Evolutionary conservation across 2,797 vertebrate species (phyloP).

Genomic region (Chloroceryle amazona): DNA sequence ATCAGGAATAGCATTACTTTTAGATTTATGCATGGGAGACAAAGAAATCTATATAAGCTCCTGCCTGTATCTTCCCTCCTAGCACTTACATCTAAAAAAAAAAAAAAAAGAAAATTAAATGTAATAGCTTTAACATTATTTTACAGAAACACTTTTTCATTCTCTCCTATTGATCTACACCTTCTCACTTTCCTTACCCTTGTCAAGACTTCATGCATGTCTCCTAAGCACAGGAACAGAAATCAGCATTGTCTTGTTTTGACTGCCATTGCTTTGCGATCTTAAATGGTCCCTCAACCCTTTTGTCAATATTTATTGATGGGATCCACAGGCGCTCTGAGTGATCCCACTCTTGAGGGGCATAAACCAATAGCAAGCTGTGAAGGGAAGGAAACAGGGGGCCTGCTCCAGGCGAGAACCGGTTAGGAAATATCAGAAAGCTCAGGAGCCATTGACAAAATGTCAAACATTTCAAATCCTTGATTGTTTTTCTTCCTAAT

Average conservation of each 20-base stretch:
- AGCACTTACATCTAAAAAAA: constrained; percentile 35
- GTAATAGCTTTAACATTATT: constrained; percentile 66
- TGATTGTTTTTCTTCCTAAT: constrained; percentile 91
- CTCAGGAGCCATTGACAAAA: constrained; percentile 91
- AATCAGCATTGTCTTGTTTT: constrained; percentile 75
- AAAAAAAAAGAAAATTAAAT: not conserved
- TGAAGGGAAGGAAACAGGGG: constrained; percentile 4
- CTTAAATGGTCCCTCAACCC: constrained; percentile 85
- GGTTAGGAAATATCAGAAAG: constrained; percentile 79
- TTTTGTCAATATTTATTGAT: constrained; percentile 91
- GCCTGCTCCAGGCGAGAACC: constrained; percentile 83
- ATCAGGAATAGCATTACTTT: constrained; percentile 69
- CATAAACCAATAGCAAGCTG: constrained; percentile 72
- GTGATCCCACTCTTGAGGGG: constrained; percentile 87
- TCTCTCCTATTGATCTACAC: constrained; percentile 78
- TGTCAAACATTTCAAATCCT: constrained; percentile 91
- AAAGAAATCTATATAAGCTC: constrained; percentile 76
- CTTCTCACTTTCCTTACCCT: constrained; percentile 63
- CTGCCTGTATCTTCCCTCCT: constrained; percentile 40
- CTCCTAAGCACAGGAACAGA: constrained; percentile 58
- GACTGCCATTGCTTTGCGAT: constrained; percentile 77
- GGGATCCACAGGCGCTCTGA: constrained; percentile 90
- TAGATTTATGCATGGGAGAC: constrained; percentile 73
- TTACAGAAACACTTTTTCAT: constrained; percentile 73
- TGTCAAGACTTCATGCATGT: constrained; percentile 73